Conservation (phyloP, 2,888 invertebrate species). For the Cryptosula pallasiana region DNA sequence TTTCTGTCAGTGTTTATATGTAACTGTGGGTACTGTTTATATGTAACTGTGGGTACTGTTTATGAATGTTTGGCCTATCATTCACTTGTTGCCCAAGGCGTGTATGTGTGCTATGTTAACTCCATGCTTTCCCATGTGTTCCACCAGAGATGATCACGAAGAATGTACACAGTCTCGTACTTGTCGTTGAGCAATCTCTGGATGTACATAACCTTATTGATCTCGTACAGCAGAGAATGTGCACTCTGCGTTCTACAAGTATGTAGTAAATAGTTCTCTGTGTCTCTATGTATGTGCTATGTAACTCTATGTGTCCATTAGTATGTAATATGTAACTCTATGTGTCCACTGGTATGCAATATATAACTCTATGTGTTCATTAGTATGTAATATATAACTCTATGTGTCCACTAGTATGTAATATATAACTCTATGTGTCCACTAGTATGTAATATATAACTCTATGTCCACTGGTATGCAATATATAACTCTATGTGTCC, state of each 20-base stretch:
- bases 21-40: too few species aligned
- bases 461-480: not conserved
- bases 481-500: not conserved
- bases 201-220: not conserved
- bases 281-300: not conserved
- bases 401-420: not conserved
- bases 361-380: not conserved
- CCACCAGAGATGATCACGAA: not conserved
- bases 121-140: too few species aligned
- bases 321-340: not conserved
- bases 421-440: not conserved
- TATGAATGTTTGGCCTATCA: too few species aligned
- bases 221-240: not conserved
- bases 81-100: too few species aligned
- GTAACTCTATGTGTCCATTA: not conserved
- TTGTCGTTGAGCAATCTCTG: not conserved
- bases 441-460: not conserved
- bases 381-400: not conserved
- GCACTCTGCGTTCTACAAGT: too few species aligned
- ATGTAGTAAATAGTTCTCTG: not conserved
- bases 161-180: constrained; percentile 1
- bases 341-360: not conserved
- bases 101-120: too few species aligned
- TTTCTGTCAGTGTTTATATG: too few species aligned
- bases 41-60: too few species aligned